Conservation (phyloP, 2,113 vertebrate species). For the Nerophis ophidion region DNA sequence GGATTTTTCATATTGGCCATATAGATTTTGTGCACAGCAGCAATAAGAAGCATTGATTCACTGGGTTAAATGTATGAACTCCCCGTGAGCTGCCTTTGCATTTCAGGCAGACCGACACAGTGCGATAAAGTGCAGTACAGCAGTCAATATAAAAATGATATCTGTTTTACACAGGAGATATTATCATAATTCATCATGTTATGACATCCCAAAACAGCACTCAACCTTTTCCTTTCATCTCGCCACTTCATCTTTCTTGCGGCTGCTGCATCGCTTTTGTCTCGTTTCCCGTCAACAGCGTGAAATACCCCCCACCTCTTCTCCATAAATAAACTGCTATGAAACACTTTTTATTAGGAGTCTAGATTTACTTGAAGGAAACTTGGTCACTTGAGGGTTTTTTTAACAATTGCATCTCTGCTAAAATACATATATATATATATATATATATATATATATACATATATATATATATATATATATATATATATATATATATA, state of each 20-base stretch:
- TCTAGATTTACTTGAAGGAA: conserved; percentile 11
- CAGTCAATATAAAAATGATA: conserved; percentile 9
- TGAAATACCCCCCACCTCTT: not conserved
- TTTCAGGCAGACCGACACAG: not conserved
- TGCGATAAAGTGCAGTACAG: not conserved
- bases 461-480: too few species aligned
- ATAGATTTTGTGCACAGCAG: too few species aligned
- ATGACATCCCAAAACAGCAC: not conserved
- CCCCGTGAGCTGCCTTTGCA: not conserved
- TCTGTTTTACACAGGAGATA: conserved; percentile 15
- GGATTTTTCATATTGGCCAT: too few species aligned
- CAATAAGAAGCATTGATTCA: too few species aligned
- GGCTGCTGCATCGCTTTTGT: conserved; percentile 6
- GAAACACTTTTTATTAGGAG: conserved; percentile 2
- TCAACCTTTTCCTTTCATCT: conserved; percentile 19
- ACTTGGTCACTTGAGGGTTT: conserved; percentile 13
- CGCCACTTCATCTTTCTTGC: conserved; percentile 17
- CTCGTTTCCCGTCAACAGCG: conserved; percentile 10
- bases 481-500: too few species aligned
- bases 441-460: too few species aligned
- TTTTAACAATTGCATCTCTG: too few species aligned
- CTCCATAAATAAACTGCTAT: conserved; percentile 12
- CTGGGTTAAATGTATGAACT: too few species aligned
- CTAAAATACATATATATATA: too few species aligned
- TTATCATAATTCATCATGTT: conserved; percentile 15